phyloP scores from a whole-genome alignment of 2,888 invertebrate genomes.

The Ophraella communa region DNA sequence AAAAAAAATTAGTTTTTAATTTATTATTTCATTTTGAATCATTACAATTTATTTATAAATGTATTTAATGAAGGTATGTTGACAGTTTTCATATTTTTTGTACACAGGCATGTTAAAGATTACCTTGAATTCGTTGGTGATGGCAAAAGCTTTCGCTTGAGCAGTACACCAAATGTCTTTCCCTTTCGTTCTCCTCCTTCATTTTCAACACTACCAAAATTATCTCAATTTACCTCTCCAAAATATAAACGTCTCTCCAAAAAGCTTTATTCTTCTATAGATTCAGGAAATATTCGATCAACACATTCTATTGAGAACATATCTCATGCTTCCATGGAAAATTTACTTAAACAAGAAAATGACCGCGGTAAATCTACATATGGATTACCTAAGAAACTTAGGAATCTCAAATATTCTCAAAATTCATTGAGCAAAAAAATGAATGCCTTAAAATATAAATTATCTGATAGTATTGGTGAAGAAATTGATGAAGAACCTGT shows the following conservation, averaged over 20 bases:
- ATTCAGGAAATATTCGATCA: slow-evolving; percentile 38
- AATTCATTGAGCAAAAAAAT: slow-evolving; percentile 69
- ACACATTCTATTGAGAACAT: slow-evolving; percentile 42
- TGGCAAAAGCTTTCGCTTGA: slow-evolving; percentile 56
- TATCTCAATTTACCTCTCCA: slow-evolving; percentile 29
- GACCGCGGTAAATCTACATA: slow-evolving; percentile 63
- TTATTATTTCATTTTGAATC: too few species aligned
- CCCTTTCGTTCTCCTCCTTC: slow-evolving; percentile 28
- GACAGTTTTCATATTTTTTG: slow-evolving; percentile 39
- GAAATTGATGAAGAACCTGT: slow-evolving; percentile 59
- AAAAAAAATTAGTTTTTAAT: too few species aligned
- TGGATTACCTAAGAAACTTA: slow-evolving; percentile 65
- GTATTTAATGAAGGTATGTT: too few species aligned
- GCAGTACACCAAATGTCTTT: slow-evolving; percentile 41
- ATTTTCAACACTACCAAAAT: slow-evolving; percentile 16
- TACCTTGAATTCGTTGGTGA: slow-evolving; percentile 59
- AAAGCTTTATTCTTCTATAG: slow-evolving; percentile 46
- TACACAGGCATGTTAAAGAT: slow-evolving; percentile 54
- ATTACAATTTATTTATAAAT: too few species aligned
- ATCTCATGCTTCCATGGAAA: slow-evolving; percentile 47
- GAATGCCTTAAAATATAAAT: slow-evolving; percentile 65
- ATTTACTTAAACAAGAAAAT: slow-evolving; percentile 66
- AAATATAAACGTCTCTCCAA: slow-evolving; percentile 43
- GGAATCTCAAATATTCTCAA: slow-evolving; percentile 68
- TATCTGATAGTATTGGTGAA: slow-evolving; percentile 62